These are phyloP conservation scores for Eulemur rubriventer DNA, from an alignment of 2,797 vertebrate genomes.

Conservation along the genomic window DNA sequence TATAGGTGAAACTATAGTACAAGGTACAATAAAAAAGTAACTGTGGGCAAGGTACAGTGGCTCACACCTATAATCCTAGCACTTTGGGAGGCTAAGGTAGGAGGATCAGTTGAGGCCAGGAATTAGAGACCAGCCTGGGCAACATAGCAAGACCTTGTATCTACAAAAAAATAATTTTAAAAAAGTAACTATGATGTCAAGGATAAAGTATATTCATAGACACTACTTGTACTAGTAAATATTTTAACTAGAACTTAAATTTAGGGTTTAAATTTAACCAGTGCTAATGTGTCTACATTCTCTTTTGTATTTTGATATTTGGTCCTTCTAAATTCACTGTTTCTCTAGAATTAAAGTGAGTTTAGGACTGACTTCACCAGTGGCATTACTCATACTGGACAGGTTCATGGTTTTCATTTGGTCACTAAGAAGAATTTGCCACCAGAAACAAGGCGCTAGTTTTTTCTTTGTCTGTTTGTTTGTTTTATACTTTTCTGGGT, in stretches of 20 bases:
- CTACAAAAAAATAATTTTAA: not conserved
- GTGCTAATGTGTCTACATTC: not conserved
- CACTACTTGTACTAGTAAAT: not conserved
- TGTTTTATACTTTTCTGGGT: not conserved
- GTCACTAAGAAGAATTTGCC: constrained; percentile 41
- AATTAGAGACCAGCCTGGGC: not conserved
- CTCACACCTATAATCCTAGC: not conserved
- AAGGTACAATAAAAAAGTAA: not conserved
- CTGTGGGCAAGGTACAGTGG: not conserved
- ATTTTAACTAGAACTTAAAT: constrained; percentile 5
- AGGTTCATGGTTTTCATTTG: not conserved
- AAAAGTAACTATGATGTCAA: constrained; percentile 1
- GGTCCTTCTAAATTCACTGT: constrained; percentile 33
- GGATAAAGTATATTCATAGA: not conserved
- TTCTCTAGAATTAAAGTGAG: constrained; percentile 29
- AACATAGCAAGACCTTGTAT: not conserved
- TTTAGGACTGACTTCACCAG: constrained; percentile 7
- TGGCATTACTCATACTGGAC: not conserved
- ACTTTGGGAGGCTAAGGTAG: not conserved
- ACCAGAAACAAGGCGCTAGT: not conserved
- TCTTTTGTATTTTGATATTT: constrained; percentile 39
- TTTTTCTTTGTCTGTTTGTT: not conserved
- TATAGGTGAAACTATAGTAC: not conserved
- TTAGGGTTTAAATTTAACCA: not conserved
- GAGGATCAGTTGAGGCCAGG: not conserved